Base-by-base conservation (phyloP, 2,888 invertebrate genomes). In the Timema podura region DNA sequence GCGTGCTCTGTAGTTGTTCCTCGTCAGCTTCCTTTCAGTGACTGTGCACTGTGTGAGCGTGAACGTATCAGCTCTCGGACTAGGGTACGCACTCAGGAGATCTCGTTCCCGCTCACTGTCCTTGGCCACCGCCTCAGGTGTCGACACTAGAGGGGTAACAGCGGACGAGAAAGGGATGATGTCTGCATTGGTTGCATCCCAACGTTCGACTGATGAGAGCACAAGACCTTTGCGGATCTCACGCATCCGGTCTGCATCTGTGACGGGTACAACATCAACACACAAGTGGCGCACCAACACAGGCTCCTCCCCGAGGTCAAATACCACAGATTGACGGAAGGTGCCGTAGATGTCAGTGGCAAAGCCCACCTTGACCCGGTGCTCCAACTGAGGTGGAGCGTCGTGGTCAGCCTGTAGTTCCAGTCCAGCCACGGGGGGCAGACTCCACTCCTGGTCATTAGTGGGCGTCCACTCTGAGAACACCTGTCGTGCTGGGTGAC, bases 241-340 rank as follows among this genome's bases (percentile, higher is more conserved):
- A 75, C 87, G 85, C 51, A 90, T 86, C 76, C 87, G 86, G 70
- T 86, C 85, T 0, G 86, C 81, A 78, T 91, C 90, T 13, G 86
- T 84, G 0, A 87, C 85, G 0, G 91, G 91, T 16, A 91, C 85
- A 5, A 91, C 91, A 79, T 93, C 92, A 5, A 91, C 90, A 78
- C 91, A 90, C 45, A 93, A 80, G 77, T 89, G 87, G 74, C 87
- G 86, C 8, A 89, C 86, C 5, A 90, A 78, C 44, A 87, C 83
- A 0, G 89, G 88, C 77, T 88, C 86, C 68, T 80, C 79, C 1
- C 90, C 90, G 77, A 91, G 89, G 79, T 91, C 91, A 79, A 92
- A 91, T 5, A 92, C 87, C 3, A 93, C 84, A 1, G 90, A 87
- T 79, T 93, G 92, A 5, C 90, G 85, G 79, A 92, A 93, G 5